Conservation (phyloP, 2,113 vertebrate species). For the Thunnus thynnus region DNA sequence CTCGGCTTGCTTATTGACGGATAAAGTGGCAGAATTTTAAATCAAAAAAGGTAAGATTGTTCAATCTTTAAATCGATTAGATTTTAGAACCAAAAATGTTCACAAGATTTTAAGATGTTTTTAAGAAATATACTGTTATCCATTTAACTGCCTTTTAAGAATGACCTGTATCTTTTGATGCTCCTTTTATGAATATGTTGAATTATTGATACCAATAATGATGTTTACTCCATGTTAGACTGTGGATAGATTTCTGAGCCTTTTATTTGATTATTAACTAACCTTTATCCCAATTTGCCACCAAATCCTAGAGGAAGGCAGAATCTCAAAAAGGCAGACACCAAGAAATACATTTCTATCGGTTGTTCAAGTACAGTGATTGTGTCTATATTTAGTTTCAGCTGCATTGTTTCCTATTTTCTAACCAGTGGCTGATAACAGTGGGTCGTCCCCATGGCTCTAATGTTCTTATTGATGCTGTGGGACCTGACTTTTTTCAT, state of each 20-base stretch:
- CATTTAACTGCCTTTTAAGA: not conserved
- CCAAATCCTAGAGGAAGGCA: not conserved
- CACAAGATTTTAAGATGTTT: not conserved
- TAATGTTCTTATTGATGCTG: slow-evolving; percentile 13
- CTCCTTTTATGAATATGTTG: not conserved
- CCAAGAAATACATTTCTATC: no score
- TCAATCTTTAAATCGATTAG: not conserved
- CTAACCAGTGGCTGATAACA: not conserved
- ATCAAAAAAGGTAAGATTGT: slow-evolving; percentile 40
- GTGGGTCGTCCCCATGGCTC: slow-evolving; percentile 60
- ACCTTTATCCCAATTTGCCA: not conserved
- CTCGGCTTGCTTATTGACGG: not conserved
- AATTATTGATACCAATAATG: not conserved
- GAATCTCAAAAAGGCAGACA: no score
- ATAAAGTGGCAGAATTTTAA: not conserved
- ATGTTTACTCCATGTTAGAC: not conserved
- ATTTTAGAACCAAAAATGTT: not conserved
- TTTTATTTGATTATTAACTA: not conserved
- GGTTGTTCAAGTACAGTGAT: no score
- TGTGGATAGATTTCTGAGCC: not conserved
- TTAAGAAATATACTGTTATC: not conserved
- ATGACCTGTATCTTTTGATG: not conserved
- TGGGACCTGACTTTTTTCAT: slow-evolving; percentile 28
- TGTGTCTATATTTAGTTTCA: slow-evolving; percentile 10
- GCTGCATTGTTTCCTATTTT: slow-evolving; percentile 19